Conservation (phyloP, 2,888 invertebrate species). For the Lissocephala sabroskyi region DNA sequence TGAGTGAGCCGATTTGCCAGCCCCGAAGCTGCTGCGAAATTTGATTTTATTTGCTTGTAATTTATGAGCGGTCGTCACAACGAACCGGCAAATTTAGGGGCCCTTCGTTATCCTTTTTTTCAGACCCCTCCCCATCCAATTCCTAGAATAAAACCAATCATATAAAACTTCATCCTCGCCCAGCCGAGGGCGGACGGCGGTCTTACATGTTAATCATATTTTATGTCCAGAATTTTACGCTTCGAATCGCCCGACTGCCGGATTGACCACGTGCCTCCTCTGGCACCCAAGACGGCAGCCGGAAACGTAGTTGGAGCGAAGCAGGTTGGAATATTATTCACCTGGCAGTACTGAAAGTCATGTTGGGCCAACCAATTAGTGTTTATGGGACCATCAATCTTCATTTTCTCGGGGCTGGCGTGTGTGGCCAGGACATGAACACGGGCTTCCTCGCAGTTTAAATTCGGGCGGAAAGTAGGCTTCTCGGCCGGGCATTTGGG, state of each 20-base stretch:
- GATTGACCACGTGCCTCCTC: not conserved
- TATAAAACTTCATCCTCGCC: conserved; percentile 22
- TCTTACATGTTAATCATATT: conserved; percentile 58
- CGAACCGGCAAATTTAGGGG: conserved; percentile 12
- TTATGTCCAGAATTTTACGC: conserved; percentile 57
- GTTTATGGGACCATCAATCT: too few species aligned
- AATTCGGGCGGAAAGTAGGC: too few species aligned
- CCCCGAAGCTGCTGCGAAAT: conserved; percentile 17
- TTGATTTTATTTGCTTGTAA: conserved; percentile 49
- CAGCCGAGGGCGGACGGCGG: conserved; percentile 9
- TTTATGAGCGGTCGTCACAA: conserved; percentile 59
- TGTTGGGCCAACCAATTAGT: not conserved
- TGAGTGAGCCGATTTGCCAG: conserved; percentile 23
- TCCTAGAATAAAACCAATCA: conserved; percentile 47
- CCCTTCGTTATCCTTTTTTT: not conserved
- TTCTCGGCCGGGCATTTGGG: too few species aligned
- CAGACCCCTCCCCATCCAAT: not conserved
- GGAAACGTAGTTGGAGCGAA: too few species aligned
- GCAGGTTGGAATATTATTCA: conserved; percentile 16
- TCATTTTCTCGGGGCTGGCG: too few species aligned
- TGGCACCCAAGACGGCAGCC: too few species aligned
- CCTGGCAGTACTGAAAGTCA: conserved; percentile 5
- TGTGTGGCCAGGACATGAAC: too few species aligned
- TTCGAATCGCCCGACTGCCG: conserved; percentile 45
- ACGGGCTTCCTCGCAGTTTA: too few species aligned